Percentiles rank a stretch among this genome's conserved stretches.
These are phyloP conservation scores for Leistus spinibarbis DNA, from an alignment of 2,888 invertebrate species.

Conservation along the genomic window DNA sequence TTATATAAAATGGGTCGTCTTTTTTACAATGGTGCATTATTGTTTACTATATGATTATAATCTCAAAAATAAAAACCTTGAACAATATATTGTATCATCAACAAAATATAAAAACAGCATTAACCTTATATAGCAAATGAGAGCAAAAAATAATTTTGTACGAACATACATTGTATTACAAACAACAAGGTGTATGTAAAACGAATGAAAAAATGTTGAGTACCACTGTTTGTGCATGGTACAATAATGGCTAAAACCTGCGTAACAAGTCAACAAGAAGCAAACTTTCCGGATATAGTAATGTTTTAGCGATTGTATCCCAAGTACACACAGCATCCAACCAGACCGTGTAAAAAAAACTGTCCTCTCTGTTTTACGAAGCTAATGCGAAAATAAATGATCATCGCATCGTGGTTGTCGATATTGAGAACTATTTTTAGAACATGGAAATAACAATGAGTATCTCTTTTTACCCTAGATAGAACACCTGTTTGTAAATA, in stretches of 20 bases:
- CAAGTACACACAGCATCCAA: neutral
- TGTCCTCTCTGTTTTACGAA: neutral
- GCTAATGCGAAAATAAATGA: neutral
- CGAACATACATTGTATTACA: neutral
- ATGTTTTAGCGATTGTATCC: neutral
- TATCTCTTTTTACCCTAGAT: too few species aligned
- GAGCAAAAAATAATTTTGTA: neutral
- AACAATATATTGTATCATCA: neutral
- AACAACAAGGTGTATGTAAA: neutral
- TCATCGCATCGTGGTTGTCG: neutral
- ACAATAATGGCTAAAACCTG: neutral
- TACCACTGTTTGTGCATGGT: neutral
- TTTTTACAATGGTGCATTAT: too few species aligned
- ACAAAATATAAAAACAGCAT: neutral
- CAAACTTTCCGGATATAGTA: conserved; percentile 4
- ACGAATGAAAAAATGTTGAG: neutral
- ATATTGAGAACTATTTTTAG: conserved; percentile 6
- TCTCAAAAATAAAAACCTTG: neutral
- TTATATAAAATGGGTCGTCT: too few species aligned
- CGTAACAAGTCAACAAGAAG: neutral
- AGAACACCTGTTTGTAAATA: too few species aligned
- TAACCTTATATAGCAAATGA: neutral
- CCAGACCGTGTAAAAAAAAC: neutral
- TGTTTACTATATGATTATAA: neutral
- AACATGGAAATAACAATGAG: conserved; percentile 8